Conservation (phyloP, 1,140 invertebrate species). For the Euwallacea fornicatus region DNA sequence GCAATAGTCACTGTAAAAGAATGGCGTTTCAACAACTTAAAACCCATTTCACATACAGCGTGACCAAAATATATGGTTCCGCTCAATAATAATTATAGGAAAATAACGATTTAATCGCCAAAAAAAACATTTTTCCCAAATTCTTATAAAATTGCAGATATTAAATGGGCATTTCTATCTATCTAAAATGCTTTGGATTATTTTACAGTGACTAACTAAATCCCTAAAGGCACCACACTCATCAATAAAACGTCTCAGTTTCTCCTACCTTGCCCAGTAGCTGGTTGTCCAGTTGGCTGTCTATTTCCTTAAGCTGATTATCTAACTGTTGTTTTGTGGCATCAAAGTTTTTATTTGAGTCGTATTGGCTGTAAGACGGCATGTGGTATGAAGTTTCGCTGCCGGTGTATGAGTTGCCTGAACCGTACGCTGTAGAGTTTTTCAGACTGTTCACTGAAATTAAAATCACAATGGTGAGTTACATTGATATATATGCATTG, state of each 20-base stretch:
- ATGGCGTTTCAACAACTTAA: neutral
- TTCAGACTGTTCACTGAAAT: conserved; percentile 59
- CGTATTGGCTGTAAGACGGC: conserved; percentile 58
- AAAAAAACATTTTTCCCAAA: too few relatives aligned
- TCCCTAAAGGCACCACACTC: conserved; percentile 5
- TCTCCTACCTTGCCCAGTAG: conserved; percentile 71
- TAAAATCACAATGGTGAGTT: neutral
- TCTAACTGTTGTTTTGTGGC: conserved; percentile 76
- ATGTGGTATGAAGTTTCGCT: conserved; percentile 56
- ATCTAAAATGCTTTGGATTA: too few relatives aligned
- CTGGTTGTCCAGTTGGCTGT: conserved; percentile 65
- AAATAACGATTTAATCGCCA: too few relatives aligned
- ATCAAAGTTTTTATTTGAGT: conserved; percentile 68
- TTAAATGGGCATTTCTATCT: too few relatives aligned
- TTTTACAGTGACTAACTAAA: too few relatives aligned
- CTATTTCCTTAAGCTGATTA: conserved; percentile 80
- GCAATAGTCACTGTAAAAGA: too few relatives aligned
- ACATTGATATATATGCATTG: neutral
- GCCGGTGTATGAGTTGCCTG: conserved; percentile 62
- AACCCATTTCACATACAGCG: too few relatives aligned
- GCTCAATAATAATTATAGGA: too few relatives aligned
- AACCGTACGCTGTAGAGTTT: conserved; percentile 61
- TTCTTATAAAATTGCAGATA: too few relatives aligned
- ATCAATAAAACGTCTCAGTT: conserved; percentile 54
- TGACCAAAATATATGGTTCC: too few relatives aligned